Evolutionary conservation across 2,888 invertebrate species (phyloP), one percentile per base, ranked within the genome.

Genomic region (Timema podura): DNA sequence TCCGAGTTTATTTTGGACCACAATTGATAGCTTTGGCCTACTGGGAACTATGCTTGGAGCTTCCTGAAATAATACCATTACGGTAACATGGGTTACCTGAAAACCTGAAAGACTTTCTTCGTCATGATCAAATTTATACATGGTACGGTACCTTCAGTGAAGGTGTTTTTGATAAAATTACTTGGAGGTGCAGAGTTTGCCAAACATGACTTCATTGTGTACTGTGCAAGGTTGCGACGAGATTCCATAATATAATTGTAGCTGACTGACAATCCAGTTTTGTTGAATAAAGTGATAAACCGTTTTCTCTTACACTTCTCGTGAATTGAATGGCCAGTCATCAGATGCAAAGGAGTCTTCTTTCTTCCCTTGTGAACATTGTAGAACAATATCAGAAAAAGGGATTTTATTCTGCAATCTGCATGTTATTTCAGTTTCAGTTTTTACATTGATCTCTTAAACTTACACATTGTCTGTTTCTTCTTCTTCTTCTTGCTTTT

Each of bases 271-370:
- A 57, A 57, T 15, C 15, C 57, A 57, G 6, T 6, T 6, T n/a
- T n/a, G 5, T n/a, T 57, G 15, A 57, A 57, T 57, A 15, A 5
- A 16, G 5, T 57, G 15, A 57, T 57, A 6, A n/a, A 8, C 30
- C 30, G 15, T 13, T 57, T n/a, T 8, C 57, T 57, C 15, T 57
- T 57, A 57, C 9, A 57, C 30, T 57, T 6, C 0, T 57, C 15
- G 30, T 57, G 57, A 57, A n/a, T 57, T 57, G 13, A 57, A 57
- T 57, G 57, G 9, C 57, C n/a, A 13, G 57, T 30, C 9, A 57
- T 57, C 57, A 57, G 30, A 30, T 57, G 57, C 15, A 57, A n/a
- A 16, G n/a, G 57, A 9, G 13, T 57, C 30, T 57, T 57, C 57
- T 57, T 57, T 6, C 57, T 13, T 0, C 57, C 15, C 13, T 57